phyloP scores from a whole-genome alignment of 2,888 invertebrate species.

The Automeris io region DNA sequence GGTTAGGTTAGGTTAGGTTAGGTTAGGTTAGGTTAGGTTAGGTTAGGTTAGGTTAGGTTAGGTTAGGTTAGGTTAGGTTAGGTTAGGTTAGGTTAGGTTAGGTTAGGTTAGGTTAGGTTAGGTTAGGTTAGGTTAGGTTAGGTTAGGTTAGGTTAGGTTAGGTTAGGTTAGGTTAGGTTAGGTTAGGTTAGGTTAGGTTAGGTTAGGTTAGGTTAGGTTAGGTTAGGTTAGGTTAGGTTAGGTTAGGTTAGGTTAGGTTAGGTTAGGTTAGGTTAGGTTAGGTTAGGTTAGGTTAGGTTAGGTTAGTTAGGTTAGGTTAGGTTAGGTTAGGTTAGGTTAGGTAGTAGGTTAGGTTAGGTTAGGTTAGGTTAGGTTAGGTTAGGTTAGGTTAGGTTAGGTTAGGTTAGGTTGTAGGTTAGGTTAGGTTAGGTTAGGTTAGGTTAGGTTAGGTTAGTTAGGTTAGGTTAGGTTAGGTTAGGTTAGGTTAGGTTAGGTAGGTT shows the following conservation, averaged over 20 bases:
- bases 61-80: conserved; percentile 16
- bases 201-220: conserved; percentile 6
- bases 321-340: conserved; percentile 9
- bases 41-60: conserved; percentile 18
- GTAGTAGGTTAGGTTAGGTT: conserved; percentile 10
- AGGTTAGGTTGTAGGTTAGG: no score
- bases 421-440: conserved; percentile 12
- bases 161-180: conserved; percentile 8
- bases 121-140: conserved; percentile 10
- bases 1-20: conserved; percentile 16
- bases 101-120: conserved; percentile 11
- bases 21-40: conserved; percentile 17
- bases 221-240: no score
- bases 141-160: conserved; percentile 10
- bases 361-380: conserved; percentile 10
- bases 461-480: conserved; percentile 12
- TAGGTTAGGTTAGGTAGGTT: conserved; percentile 13
- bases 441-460: conserved; percentile 14
- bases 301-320: conserved; percentile 10
- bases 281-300: conserved; percentile 11
- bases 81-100: conserved; percentile 13
- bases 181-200: conserved; percentile 1
- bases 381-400: conserved; percentile 11
- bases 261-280: conserved; percentile 9
- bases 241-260: conserved; percentile 9